These are phyloP conservation scores for Spea hammondii DNA, from an alignment of 2,797 vertebrate genomes.

Conservation along the genomic window DNA sequence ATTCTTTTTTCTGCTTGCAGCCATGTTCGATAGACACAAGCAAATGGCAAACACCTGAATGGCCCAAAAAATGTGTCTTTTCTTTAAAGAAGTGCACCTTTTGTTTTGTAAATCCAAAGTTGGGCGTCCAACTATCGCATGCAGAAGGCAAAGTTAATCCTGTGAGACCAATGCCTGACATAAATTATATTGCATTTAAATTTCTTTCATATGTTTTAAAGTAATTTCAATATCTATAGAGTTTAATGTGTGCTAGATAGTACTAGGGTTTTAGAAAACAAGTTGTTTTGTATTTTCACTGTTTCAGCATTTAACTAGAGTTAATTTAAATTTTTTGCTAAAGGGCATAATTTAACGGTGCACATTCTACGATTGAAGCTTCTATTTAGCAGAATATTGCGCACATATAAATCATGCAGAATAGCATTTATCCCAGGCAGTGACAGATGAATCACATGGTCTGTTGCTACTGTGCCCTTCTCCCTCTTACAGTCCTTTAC, in stretches of 20 bases:
- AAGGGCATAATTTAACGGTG: constrained; percentile 27
- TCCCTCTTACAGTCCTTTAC: constrained; percentile 34
- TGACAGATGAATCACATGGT: constrained; percentile 50
- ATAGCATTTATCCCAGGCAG: constrained; percentile 29
- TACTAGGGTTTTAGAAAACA: background rate
- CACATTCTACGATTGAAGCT: constrained; percentile 14
- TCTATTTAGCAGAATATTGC: constrained; percentile 29
- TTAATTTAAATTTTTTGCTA: constrained; percentile 34
- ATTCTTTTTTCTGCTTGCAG: no score
- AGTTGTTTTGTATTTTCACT: background rate
- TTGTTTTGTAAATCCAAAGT: no score
- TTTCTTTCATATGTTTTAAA: no score
- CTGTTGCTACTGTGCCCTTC: constrained; percentile 47
- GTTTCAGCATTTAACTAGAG: constrained; percentile 6
- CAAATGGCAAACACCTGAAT: no score
- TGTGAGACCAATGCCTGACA: no score
- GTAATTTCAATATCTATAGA: no score
- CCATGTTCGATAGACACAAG: no score
- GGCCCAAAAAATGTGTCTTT: no score
- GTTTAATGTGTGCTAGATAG: background rate
- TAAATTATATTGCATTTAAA: no score
- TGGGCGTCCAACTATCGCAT: no score
- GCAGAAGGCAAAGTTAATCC: no score
- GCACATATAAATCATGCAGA: constrained; percentile 43
- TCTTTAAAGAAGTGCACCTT: no score